A percentile compares a stretch with the other conserved stretches of the same genome.
Evolutionary conservation across 1,140 invertebrate species (phyloP).

Genomic region (Platyura marginata): DNA sequence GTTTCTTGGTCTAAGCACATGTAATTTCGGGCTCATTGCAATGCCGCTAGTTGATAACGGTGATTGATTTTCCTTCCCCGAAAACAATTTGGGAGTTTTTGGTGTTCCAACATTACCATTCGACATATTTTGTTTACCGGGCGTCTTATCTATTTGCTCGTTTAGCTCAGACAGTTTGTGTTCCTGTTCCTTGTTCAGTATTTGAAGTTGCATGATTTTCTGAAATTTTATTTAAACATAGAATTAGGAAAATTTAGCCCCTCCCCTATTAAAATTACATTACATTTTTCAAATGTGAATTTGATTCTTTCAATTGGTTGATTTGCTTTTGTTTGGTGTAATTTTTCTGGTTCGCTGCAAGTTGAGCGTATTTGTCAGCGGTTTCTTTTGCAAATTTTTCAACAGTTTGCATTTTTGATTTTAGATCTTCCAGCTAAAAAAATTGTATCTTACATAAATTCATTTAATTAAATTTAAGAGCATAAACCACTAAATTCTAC

Average conservation of each 20-base stretch:
- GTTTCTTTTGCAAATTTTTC: conserved; percentile 2
- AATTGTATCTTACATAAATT: not conserved
- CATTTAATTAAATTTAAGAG: not conserved
- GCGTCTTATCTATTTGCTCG: conserved; percentile 1
- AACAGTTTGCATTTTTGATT: not conserved
- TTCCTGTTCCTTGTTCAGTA: conserved; percentile 2
- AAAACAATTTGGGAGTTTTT: not conserved
- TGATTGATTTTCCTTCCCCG: conserved; percentile 3
- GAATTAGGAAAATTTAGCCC: not conserved
- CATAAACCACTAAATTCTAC: not conserved
- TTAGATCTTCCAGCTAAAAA: not conserved
- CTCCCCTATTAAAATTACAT: not conserved
- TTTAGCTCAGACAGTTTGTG: not conserved
- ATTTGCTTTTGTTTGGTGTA: conserved; percentile 1
- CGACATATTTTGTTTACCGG: not conserved
- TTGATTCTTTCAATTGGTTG: conserved; percentile 1
- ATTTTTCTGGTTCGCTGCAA: not conserved
- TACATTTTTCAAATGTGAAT: conserved; percentile 3
- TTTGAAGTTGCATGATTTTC: conserved; percentile 1
- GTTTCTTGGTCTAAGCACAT: no score
- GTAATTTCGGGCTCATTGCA: no score
- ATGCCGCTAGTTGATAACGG: no score
- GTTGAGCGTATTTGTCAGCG: conserved; percentile 1
- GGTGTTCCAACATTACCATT: not conserved
- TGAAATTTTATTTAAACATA: not conserved